Conservation (phyloP, 2,113 vertebrate genomes). For the Todiramphus saurophagus region DNA sequence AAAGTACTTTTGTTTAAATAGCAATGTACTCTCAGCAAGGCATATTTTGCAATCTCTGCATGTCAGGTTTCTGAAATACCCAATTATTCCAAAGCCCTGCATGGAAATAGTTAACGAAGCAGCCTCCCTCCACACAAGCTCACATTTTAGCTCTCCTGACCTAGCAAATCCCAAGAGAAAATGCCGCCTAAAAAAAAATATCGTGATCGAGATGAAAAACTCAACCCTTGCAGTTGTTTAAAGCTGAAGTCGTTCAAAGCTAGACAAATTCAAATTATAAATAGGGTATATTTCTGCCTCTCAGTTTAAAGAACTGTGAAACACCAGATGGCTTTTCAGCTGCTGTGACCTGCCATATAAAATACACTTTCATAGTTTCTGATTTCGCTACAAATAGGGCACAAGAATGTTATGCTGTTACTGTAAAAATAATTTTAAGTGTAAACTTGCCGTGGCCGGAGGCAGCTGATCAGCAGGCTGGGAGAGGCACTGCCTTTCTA, state of each 20-base stretch:
- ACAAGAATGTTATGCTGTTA: background rate
- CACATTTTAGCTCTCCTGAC: background rate
- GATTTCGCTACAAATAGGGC: background rate
- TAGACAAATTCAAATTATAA: constrained; percentile 10
- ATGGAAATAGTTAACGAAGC: background rate
- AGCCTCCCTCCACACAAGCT: background rate
- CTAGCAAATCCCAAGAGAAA: background rate
- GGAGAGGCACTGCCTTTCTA: background rate
- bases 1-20: background rate
- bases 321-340: constrained; percentile 18
- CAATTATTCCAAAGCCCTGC: background rate
- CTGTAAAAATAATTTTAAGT: background rate
- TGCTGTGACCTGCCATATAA: background rate
- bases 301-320: background rate
- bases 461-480: background rate
- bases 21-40: background rate
- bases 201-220: background rate
- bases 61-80: background rate
- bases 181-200: background rate
- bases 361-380: background rate
- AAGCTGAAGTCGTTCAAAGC: background rate
- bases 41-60: background rate
- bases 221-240: background rate
- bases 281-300: background rate
- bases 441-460: background rate